phyloP scores from a whole-genome alignment of 2,888 invertebrate species.

The Dilophus febrilis region DNA sequence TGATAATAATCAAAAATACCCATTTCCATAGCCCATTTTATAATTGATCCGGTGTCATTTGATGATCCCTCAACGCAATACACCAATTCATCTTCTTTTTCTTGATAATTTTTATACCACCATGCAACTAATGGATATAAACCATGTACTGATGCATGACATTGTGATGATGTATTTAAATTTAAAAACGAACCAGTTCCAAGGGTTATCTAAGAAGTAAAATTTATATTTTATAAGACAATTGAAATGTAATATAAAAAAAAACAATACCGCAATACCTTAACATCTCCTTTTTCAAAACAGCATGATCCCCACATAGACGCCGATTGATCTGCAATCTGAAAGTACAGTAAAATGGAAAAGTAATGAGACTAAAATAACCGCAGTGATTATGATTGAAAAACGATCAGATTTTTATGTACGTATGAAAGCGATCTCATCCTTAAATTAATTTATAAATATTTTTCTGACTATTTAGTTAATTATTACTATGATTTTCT shows the following conservation, averaged over 20 bases:
- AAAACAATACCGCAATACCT: slow-evolving; percentile 62
- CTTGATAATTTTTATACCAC: slow-evolving; percentile 25
- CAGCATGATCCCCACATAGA: slow-evolving; percentile 79
- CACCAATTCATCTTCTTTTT: slow-evolving; percentile 35
- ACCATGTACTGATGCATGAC: slow-evolving; percentile 68
- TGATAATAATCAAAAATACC: slow-evolving; percentile 21
- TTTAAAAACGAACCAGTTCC: slow-evolving; percentile 86
- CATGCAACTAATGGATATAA: slow-evolving; percentile 87
- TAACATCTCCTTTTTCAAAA: slow-evolving; percentile 58
- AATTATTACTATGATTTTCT: too few species aligned
- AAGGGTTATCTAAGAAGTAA: slow-evolving; percentile 31
- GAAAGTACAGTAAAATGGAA: slow-evolving; percentile 14
- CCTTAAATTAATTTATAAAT: too few species aligned
- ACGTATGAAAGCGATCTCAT: too few species aligned
- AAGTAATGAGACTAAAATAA: too few species aligned
- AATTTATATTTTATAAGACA: too few species aligned
- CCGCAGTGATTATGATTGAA: too few species aligned
- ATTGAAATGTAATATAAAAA: too few species aligned
- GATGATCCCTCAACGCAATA: slow-evolving; percentile 76
- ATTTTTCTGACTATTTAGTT: too few species aligned
- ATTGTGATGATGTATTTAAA: slow-evolving; percentile 56
- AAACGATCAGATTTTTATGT: too few species aligned
- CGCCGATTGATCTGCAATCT: slow-evolving; percentile 55
- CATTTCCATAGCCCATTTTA: slow-evolving; percentile 66
- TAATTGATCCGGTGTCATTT: slow-evolving; percentile 72